A percentile compares a stretch with the other conserved stretches of the same genome.
phyloP scores from a whole-genome alignment of 2,113 vertebrate species.

The Apteryx mantelli region DNA sequence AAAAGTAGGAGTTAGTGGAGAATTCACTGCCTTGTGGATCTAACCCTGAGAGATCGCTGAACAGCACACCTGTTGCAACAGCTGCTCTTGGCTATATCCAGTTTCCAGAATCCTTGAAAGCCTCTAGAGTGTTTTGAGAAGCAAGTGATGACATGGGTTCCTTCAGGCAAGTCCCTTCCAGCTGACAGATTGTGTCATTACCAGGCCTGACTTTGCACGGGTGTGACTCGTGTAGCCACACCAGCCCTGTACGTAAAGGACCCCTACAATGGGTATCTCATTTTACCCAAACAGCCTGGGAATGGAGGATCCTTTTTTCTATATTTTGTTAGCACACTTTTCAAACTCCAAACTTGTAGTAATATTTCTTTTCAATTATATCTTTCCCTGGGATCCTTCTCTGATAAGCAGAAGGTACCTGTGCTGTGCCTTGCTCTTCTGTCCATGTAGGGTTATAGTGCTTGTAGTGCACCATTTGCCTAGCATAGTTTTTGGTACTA shows the following conservation, averaged over 20 bases:
- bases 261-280: neutral
- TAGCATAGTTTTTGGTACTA: neutral
- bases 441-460: neutral
- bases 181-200: slow-evolving; percentile 41
- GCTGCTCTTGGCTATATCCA: slow-evolving; percentile 26
- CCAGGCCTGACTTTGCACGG: neutral
- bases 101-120: slow-evolving; percentile 59
- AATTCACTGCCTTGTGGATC: neutral
- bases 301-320: neutral
- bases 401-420: neutral
- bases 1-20: neutral
- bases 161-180: slow-evolving; percentile 2
- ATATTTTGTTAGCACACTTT: neutral
- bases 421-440: neutral
- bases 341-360: neutral
- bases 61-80: slow-evolving; percentile 37
- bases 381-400: neutral
- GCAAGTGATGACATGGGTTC: neutral
- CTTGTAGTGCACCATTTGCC: neutral
- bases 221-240: neutral
- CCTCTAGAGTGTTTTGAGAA: slow-evolving; percentile 12
- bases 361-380: neutral
- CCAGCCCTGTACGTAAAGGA: neutral
- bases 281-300: neutral
- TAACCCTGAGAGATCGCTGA: neutral